phyloP scores from a whole-genome alignment of 2,888 invertebrate species.

The Caenorhabditis sinica region DNA sequence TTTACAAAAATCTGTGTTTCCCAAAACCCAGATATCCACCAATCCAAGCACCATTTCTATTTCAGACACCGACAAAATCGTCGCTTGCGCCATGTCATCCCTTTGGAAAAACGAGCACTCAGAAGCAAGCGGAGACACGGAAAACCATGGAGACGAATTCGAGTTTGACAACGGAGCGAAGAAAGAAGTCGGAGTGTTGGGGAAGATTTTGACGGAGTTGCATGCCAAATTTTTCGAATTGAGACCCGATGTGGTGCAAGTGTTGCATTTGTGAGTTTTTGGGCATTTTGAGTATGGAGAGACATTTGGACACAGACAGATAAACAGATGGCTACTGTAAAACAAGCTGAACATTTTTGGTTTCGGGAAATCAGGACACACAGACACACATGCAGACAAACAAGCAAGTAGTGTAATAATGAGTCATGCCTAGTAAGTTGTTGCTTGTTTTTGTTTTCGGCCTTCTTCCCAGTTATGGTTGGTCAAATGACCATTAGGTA shows the following conservation, averaged over 20 bases:
- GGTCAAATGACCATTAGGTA: no score
- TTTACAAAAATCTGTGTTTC: constrained; percentile 1
- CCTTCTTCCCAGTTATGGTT: no score
- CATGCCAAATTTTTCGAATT: constrained; percentile 49
- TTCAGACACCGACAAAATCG: constrained; percentile 46
- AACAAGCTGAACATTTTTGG: no score
- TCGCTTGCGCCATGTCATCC: constrained; percentile 59
- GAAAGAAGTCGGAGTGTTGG: constrained; percentile 33
- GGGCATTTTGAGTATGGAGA: not conserved
- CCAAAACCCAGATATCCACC: not conserved
- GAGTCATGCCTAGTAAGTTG: no score
- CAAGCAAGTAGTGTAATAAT: no score
- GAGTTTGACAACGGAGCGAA: constrained; percentile 10
- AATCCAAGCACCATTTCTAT: not conserved
- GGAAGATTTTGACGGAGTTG: constrained; percentile 56
- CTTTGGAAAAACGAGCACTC: constrained; percentile 37
- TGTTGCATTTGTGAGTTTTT: constrained; percentile 57
- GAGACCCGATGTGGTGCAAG: constrained; percentile 27
- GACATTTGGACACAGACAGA: no score
- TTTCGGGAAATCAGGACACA: not conserved
- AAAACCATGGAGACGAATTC: constrained; percentile 45
- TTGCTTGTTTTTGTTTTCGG: no score
- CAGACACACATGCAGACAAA: no score
- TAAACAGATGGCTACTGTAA: no score
- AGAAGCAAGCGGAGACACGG: not conserved